phyloP scores from a whole-genome alignment of 2,797 vertebrate genomes.

The Melanogrammus aeglefinus region DNA sequence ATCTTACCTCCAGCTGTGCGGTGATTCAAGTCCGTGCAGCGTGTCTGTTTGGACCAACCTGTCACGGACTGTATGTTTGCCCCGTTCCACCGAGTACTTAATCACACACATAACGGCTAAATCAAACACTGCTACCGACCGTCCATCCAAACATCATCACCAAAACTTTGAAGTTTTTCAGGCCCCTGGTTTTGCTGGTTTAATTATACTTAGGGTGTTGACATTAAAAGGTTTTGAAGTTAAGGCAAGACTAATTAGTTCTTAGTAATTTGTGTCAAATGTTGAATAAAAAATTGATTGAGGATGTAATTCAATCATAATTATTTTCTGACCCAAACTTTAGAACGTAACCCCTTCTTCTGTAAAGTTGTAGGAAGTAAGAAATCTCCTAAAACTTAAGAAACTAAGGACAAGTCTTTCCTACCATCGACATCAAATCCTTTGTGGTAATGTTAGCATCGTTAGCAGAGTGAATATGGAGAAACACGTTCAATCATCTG shows the following conservation, averaged over 20 bases:
- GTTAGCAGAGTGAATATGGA: slow-evolving; percentile 23
- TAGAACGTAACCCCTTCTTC: not conserved
- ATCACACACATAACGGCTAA: not conserved
- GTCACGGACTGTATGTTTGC: not conserved
- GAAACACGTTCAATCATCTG: slow-evolving; percentile 53
- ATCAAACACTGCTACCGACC: not conserved
- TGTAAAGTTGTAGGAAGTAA: not conserved
- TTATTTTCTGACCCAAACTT: not conserved
- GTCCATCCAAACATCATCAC: not conserved
- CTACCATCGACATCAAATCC: slow-evolving; percentile 14
- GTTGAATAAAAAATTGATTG: not conserved
- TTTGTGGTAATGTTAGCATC: slow-evolving; percentile 23
- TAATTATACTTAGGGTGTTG: not conserved
- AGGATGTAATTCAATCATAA: too few species aligned
- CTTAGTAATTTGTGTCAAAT: not conserved
- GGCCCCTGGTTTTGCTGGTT: not conserved
- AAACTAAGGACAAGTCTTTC: not conserved
- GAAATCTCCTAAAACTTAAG: not conserved
- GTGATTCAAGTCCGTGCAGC: not conserved
- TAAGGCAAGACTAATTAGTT: not conserved
- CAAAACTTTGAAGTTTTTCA: not conserved
- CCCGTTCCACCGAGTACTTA: not conserved
- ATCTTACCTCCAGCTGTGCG: not conserved
- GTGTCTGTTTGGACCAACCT: not conserved
- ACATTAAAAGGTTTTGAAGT: not conserved